These are phyloP conservation scores for Sterrhoptilus dennistouni DNA, from an alignment of 2,113 vertebrate genomes.

Conservation along the genomic window DNA sequence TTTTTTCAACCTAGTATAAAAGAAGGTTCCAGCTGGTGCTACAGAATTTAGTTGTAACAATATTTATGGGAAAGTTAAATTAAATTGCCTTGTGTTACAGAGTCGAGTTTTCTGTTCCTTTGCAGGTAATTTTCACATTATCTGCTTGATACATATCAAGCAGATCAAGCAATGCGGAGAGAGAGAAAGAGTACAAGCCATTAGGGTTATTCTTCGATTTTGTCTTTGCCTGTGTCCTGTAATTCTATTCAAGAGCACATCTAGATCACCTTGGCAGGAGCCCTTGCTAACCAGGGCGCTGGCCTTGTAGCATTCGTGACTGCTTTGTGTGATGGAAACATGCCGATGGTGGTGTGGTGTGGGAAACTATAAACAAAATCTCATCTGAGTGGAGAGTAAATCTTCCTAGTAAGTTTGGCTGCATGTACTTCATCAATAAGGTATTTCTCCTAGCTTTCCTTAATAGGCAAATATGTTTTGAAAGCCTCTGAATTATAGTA, in stretches of 20 bases:
- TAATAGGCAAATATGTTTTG: background rate
- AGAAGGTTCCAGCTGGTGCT: background rate
- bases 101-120: background rate
- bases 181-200: background rate
- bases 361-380: background rate
- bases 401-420: background rate
- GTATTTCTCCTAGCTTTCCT: background rate
- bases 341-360: background rate
- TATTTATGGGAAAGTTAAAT: background rate
- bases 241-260: background rate
- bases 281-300: background rate
- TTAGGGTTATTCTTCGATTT: background rate
- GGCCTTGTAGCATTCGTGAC: background rate
- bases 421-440: background rate
- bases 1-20: background rate
- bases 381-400: background rate
- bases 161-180: background rate
- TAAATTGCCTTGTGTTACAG: background rate
- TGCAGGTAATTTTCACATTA: background rate
- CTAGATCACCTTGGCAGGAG: background rate
- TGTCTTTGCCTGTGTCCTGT: background rate
- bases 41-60: background rate
- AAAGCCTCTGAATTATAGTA: background rate
- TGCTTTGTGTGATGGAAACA: background rate
- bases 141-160: background rate